Evolutionary conservation across 2,888 invertebrate genomes (phyloP), one percentile per base, ranked within the genome.

Genomic region (Rhagophthalmus giganteus): DNA sequence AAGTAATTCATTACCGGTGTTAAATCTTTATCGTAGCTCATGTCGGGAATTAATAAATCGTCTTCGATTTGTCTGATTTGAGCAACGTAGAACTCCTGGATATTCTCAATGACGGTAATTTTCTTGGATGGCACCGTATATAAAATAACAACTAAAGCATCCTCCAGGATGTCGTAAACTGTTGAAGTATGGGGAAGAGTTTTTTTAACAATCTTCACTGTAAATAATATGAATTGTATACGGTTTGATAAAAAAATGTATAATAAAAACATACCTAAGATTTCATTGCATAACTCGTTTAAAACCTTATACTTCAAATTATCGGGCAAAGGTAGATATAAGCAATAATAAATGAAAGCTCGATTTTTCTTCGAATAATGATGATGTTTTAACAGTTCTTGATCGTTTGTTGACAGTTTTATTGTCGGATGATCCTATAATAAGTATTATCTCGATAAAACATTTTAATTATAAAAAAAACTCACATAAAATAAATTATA

Each of bases 401-500:
- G 39, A 2, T 51, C 51, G 2, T 27, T 3, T 12, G 32, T 2
- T 8, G 15, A 28, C n/a, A 51, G 31, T 2, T 12, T 34, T 12
- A 51, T 33, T 6, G 28, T 32, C 2, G 51, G 51, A 30, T 51
- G 44, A 7, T 26, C 31, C 51, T 51, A 27, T 37, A 34, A 34
- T 8, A 28, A 44, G 7, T 15, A 26, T 10, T 16, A 20, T n/a
- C n/a, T n/a, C n/a, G n/a, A n/a, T n/a, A n/a, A n/a, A n/a, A n/a
- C n/a, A n/a, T n/a, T n/a, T n/a, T n/a, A n/a, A n/a, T n/a, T n/a
- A n/a, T n/a, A n/a, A n/a, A n/a, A n/a, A n/a, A n/a, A n/a, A n/a
- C 44, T 44, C 13, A 50, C 50, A 11, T 50, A 50, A 32, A 26
- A 51, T 1, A 39, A 40, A 24, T 51, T 51, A 12, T 51, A 51